Evolutionary conservation across 1,140 invertebrate species (phyloP).

Genomic region (Holotrichia oblita): DNA sequence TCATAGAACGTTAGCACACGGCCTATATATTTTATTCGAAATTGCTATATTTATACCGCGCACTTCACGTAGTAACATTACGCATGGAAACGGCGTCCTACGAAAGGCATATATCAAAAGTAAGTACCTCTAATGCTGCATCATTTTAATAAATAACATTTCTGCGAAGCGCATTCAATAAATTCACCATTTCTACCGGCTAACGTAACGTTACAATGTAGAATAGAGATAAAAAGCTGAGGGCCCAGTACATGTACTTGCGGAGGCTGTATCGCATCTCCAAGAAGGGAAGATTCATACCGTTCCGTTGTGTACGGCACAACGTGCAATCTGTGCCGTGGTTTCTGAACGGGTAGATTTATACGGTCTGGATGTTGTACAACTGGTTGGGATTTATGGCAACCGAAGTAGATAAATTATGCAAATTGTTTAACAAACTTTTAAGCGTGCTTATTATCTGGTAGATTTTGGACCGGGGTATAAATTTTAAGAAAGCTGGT

Average conservation of each 20-base stretch:
- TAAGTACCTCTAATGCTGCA: conserved; percentile 37
- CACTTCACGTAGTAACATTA: background rate
- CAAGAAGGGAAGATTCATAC: background rate
- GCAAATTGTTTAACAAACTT: conserved; percentile 40
- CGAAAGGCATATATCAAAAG: conserved; percentile 36
- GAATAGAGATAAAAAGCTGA: too few relatives aligned
- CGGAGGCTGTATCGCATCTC: background rate
- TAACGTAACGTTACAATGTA: background rate
- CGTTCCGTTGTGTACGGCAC: background rate
- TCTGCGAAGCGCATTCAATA: conserved; percentile 36
- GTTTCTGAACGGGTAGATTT: background rate
- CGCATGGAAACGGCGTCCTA: background rate
- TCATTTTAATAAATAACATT: conserved; percentile 40
- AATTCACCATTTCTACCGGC: conserved; percentile 27
- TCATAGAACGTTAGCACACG: background rate
- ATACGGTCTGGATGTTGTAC: background rate
- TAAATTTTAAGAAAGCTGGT: conserved; percentile 25
- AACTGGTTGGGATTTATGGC: conserved; percentile 9
- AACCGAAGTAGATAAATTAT: conserved; percentile 34
- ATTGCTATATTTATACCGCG: conserved; percentile 38
- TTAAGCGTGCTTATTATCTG: conserved; percentile 37
- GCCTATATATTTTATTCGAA: conserved; percentile 32
- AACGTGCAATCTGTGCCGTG: background rate
- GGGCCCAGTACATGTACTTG: background rate
- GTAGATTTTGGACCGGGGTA: conserved; percentile 4